Percentiles rank a stretch among this genome's conserved stretches.
Evolutionary conservation across 92 coral and sea anemone species (phyloP).

Genomic region (Parazoanthus atlanticus): DNA sequence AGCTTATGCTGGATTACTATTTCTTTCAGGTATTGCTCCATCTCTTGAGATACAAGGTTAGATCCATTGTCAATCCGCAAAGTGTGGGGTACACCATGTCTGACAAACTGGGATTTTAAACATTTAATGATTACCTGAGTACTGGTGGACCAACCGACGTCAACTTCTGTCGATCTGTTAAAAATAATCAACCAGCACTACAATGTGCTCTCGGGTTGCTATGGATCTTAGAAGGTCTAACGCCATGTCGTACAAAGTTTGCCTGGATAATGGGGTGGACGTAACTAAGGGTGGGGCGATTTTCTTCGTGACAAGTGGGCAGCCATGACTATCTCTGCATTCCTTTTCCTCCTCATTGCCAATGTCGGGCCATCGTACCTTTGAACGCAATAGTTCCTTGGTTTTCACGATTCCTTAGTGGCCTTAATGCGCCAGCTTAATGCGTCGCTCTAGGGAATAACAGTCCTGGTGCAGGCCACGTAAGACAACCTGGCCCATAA

Average conservation of each 20-base stretch:
- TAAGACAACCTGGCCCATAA: slow-evolving; percentile 49
- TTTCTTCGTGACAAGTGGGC: not conserved
- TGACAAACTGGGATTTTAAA: slow-evolving; percentile 31
- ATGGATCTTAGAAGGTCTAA: slow-evolving; percentile 27
- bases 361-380: not conserved
- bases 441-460: not conserved
- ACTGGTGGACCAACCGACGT: slow-evolving; percentile 14
- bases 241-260: slow-evolving; percentile 32
- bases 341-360: not conserved
- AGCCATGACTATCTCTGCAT: not conserved
- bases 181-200: slow-evolving; percentile 41
- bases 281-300: slow-evolving; percentile 12
- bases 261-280: slow-evolving; percentile 7
- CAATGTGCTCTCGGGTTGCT: slow-evolving; percentile 32
- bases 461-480: slow-evolving; percentile 38
- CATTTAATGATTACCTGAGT: not conserved
- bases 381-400: not conserved
- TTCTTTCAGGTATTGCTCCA: slow-evolving; percentile 23
- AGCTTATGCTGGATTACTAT: slow-evolving; percentile 23
- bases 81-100: slow-evolving; percentile 29
- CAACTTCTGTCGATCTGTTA: slow-evolving; percentile 45
- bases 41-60: slow-evolving; percentile 33
- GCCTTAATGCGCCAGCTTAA: not conserved
- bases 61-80: slow-evolving; percentile 45
- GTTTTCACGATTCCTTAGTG: not conserved